These are phyloP conservation scores for Eledone cirrhosa DNA, from an alignment of 2,888 invertebrate genomes.

Conservation along the genomic window DNA sequence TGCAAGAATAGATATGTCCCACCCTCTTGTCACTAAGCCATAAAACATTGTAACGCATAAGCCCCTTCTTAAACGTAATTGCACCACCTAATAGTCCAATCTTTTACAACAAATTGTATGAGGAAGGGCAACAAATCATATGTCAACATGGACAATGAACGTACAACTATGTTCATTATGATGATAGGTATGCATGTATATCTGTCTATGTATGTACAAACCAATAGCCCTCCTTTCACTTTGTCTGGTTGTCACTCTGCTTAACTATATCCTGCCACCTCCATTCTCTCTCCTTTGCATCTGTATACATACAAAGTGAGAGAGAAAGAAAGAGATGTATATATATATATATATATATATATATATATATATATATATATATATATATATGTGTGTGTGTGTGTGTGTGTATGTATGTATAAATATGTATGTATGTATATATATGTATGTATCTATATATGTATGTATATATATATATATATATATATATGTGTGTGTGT, in stretches of 20 bases:
- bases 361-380: not conserved
- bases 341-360: not conserved
- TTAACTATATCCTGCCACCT: not conserved
- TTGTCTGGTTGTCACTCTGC: not conserved
- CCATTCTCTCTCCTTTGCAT: not conserved
- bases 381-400: not conserved
- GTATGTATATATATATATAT: not conserved
- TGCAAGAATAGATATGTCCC: too few species aligned
- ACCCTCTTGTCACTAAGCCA: too few species aligned
- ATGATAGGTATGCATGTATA: not conserved
- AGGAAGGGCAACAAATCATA: too few species aligned
- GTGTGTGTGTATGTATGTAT: not conserved
- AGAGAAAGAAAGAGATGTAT: not conserved
- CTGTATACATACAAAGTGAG: too few species aligned
- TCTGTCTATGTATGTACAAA: not conserved
- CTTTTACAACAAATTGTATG: too few species aligned
- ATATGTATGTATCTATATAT: not conserved
- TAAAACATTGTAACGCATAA: too few species aligned
- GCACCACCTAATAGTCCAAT: too few species aligned
- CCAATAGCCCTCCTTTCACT: not conserved
- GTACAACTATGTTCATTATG: not conserved
- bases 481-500: not conserved
- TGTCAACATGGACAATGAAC: not conserved
- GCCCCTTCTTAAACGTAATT: too few species aligned
- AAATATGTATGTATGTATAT: too few species aligned